Percentiles rank a stretch among this genome's conserved stretches.
Conservation (phyloP, 2,113 vertebrate genomes). For the Pseudorasbora parva region DNA sequence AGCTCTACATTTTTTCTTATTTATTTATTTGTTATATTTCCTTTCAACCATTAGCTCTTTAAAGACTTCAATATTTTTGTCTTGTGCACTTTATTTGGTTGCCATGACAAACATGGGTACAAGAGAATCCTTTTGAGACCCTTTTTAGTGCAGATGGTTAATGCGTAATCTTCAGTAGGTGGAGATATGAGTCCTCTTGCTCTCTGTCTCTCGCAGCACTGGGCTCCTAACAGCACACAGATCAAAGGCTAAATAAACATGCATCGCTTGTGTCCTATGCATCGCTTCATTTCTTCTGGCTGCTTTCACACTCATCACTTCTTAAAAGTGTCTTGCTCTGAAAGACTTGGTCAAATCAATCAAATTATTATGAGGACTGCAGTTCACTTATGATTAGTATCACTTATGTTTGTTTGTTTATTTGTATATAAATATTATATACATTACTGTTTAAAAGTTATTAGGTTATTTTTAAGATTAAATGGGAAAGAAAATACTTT, state of each 20-base stretch:
- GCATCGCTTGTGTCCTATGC: background rate
- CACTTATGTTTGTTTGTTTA: background rate
- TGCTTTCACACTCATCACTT: background rate
- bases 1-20: background rate
- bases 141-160: slow-evolving; percentile 4
- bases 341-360: background rate
- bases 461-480: background rate
- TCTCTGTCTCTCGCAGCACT: background rate
- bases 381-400: background rate
- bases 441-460: background rate
- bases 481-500: background rate
- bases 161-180: slow-evolving; percentile 20
- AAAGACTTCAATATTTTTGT: slow-evolving; percentile 36
- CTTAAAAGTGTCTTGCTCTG: background rate
- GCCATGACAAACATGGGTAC: slow-evolving; percentile 54
- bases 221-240: slow-evolving; percentile 22
- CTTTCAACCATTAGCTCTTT: slow-evolving; percentile 24
- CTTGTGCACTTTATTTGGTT: slow-evolving; percentile 45
- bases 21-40: slow-evolving; percentile 7
- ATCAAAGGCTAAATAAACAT: slow-evolving; percentile 35
- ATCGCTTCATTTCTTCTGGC: background rate
- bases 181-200: slow-evolving; percentile 7
- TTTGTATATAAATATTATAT: background rate
- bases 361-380: background rate
- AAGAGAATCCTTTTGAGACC: slow-evolving; percentile 39